phyloP scores from a whole-genome alignment of 2,888 invertebrate species.

The Phalangium opilio region DNA sequence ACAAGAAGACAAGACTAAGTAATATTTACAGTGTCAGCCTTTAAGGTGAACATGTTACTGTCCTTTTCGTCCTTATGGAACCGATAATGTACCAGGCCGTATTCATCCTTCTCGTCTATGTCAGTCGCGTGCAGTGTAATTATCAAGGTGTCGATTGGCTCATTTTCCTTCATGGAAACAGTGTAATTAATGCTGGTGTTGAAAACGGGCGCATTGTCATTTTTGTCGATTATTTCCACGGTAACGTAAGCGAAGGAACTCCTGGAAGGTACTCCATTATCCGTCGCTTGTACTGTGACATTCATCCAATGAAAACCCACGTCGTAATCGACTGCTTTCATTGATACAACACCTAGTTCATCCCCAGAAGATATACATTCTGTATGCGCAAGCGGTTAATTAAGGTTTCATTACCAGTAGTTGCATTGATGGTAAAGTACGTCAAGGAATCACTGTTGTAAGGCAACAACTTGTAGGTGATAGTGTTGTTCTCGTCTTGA shows the following conservation, averaged over 20 bases:
- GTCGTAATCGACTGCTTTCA: conserved; percentile 68
- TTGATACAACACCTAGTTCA: conserved; percentile 47
- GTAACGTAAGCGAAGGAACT: background rate
- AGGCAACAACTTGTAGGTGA: no score
- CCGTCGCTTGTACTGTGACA: conserved; percentile 66
- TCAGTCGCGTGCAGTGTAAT: background rate
- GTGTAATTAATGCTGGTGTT: conserved; percentile 22
- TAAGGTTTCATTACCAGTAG: no score
- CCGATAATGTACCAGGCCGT: background rate
- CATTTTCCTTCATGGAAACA: background rate
- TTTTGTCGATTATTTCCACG: conserved; percentile 54
- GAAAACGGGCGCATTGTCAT: conserved; percentile 81
- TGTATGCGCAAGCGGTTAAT: no score
- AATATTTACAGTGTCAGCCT: no score
- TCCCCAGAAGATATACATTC: no score
- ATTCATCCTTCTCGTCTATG: background rate
- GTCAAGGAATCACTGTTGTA: no score
- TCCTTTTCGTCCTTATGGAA: background rate
- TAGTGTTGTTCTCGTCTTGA: no score
- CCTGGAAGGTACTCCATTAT: conserved; percentile 57
- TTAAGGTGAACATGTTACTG: no score
- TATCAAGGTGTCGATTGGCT: background rate
- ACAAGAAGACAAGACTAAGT: no score
- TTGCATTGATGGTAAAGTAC: no score
- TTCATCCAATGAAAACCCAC: conserved; percentile 74